A percentile compares a stretch with the other conserved stretches of the same genome.
phyloP scores from a whole-genome alignment of 2,888 invertebrate species.

The Agrochola macilenta region DNA sequence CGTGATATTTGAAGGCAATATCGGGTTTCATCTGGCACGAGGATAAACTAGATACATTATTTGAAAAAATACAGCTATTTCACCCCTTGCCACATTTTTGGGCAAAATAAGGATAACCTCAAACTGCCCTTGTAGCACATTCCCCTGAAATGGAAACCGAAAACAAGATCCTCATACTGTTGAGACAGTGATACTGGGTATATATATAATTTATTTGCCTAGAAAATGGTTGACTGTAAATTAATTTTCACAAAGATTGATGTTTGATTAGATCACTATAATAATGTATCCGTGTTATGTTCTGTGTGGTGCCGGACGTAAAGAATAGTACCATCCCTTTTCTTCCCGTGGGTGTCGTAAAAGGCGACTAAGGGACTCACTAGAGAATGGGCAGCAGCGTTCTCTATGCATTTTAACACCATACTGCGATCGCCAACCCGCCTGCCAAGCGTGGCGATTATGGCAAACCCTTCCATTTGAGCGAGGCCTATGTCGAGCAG shows the following conservation, averaged over 20 bases:
- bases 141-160: neutral
- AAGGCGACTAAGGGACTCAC: too few relatives aligned
- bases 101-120: neutral
- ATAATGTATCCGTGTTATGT: too few relatives aligned
- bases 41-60: neutral
- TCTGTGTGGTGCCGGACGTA: too few relatives aligned
- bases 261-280: neutral
- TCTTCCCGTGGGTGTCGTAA: too few relatives aligned
- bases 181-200: neutral
- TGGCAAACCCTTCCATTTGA: too few relatives aligned
- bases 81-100: neutral
- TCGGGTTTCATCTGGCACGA: slow-evolving; percentile 16
- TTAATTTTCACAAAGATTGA: neutral
- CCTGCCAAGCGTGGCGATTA: too few relatives aligned
- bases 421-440: too few relatives aligned
- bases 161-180: neutral
- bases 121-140: neutral
- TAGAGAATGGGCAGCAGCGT: too few relatives aligned
- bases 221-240: neutral
- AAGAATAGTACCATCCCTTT: too few relatives aligned
- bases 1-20: slow-evolving; percentile 20
- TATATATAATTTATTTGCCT: neutral
- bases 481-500: too few relatives aligned
- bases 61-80: neutral
- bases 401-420: too few relatives aligned